Conservation (phyloP, 1,140 invertebrate genomes). For the Drosophila truncata region DNA sequence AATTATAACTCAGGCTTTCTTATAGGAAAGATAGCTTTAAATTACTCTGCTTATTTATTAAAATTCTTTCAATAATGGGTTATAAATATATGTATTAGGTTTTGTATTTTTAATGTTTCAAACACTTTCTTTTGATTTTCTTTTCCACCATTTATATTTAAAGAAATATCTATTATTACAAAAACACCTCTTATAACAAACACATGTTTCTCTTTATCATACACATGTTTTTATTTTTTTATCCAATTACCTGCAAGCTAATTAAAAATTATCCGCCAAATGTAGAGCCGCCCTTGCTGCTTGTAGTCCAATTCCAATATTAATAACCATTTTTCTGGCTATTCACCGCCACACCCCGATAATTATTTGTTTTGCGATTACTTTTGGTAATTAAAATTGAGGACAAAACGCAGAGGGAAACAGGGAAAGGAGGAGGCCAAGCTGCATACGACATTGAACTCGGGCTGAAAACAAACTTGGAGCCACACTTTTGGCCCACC, state of each 20-base stretch:
- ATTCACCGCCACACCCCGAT: slow-evolving; percentile 19
- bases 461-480: slow-evolving; percentile 16
- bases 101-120: background rate
- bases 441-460: slow-evolving; percentile 68
- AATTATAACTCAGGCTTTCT: background rate
- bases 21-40: background rate
- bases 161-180: background rate
- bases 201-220: background rate
- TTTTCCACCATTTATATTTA: background rate
- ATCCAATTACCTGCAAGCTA: background rate
- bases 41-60: background rate
- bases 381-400: slow-evolving; percentile 42
- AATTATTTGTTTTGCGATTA: slow-evolving; percentile 30
- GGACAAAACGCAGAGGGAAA: slow-evolving; percentile 3
- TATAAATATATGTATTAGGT: no score
- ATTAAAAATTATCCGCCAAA: background rate
- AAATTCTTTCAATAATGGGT: background rate
- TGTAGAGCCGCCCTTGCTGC: background rate
- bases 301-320: slow-evolving; percentile 13
- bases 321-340: slow-evolving; percentile 24
- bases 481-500: slow-evolving; percentile 36
- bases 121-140: background rate
- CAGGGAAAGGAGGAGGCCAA: slow-evolving; percentile 12
- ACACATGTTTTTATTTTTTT: background rate
- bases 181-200: background rate